phyloP scores from a whole-genome alignment of 2,888 invertebrate species.

The Noctua fimbriata region DNA sequence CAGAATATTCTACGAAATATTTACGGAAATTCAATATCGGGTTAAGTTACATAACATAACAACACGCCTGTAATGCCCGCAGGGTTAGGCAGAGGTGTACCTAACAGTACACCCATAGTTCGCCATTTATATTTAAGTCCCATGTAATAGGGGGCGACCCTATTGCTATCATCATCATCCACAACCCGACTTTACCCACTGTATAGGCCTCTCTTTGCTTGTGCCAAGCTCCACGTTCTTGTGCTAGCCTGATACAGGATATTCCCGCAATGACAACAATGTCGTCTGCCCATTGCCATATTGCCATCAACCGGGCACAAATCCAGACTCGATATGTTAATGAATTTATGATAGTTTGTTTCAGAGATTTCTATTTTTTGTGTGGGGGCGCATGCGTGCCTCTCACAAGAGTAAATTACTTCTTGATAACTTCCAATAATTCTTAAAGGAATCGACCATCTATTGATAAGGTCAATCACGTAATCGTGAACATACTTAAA shows the following conservation, averaged over 20 bases:
- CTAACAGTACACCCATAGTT: background rate
- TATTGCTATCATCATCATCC: background rate
- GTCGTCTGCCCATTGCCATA: too few relatives aligned
- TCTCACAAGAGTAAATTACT: constrained; percentile 11
- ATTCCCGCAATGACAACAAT: too few relatives aligned
- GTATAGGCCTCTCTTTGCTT: too few relatives aligned
- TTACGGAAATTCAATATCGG: background rate
- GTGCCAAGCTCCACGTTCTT: too few relatives aligned
- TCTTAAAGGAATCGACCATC: constrained; percentile 51
- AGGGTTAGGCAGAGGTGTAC: background rate
- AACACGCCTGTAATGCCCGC: background rate
- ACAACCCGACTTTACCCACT: too few relatives aligned
- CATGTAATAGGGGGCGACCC: background rate
- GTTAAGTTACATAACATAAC: background rate
- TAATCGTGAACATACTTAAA: constrained; percentile 74
- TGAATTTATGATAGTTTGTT: background rate
- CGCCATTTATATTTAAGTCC: too few relatives aligned
- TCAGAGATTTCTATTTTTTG: background rate
- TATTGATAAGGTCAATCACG: constrained; percentile 78
- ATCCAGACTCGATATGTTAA: background rate
- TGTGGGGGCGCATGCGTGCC: background rate
- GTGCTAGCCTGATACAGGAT: too few relatives aligned
- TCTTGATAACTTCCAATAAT: constrained; percentile 36
- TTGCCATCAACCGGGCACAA: background rate
- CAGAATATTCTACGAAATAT: background rate